phyloP scores from a whole-genome alignment of 1,140 invertebrate species.

The Propsilocerus akamusi region DNA sequence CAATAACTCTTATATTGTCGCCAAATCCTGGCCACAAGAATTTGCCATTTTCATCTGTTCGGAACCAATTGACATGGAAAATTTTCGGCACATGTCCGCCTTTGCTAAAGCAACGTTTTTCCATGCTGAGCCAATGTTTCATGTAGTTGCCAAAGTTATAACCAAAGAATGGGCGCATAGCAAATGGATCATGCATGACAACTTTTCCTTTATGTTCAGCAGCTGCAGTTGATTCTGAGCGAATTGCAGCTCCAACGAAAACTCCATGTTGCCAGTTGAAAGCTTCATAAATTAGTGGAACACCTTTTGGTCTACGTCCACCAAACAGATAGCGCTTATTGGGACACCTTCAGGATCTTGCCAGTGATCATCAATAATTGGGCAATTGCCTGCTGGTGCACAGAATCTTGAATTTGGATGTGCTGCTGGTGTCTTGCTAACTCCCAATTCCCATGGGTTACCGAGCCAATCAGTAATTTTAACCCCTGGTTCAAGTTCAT shows the following conservation, averaged over 20 bases:
- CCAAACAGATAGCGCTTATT: slow-evolving; percentile 93
- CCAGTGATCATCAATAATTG: slow-evolving; percentile 78
- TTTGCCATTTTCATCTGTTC: slow-evolving; percentile 59
- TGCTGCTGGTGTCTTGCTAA: slow-evolving; percentile 57
- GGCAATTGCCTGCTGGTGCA: slow-evolving; percentile 82
- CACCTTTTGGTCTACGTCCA: slow-evolving; percentile 77
- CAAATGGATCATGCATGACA: slow-evolving; percentile 98
- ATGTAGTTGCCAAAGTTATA: slow-evolving; percentile 97
- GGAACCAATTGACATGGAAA: slow-evolving; percentile 98
- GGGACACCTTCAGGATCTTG: slow-evolving; percentile 81
- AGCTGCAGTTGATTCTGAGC: slow-evolving; percentile 93
- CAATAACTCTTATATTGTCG: slow-evolving; percentile 85
- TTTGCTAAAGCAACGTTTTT: slow-evolving; percentile 28
- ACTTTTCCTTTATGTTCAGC: slow-evolving; percentile 89
- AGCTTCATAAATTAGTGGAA: slow-evolving; percentile 87
- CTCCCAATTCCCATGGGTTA: slow-evolving; percentile 50
- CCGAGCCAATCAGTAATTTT: slow-evolving; percentile 73
- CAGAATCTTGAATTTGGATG: slow-evolving; percentile 96
- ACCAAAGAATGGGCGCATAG: slow-evolving; percentile 98
- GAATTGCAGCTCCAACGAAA: slow-evolving; percentile 84
- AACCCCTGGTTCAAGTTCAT: slow-evolving; percentile 39
- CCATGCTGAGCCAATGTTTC: slow-evolving; percentile 84
- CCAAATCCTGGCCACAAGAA: slow-evolving; percentile 98
- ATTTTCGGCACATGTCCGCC: slow-evolving; percentile 63
- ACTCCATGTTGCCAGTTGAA: slow-evolving; percentile 92